Evolutionary conservation across 2,797 vertebrate genomes (phyloP).

Genomic region (Arremon brunneinucha): DNA sequence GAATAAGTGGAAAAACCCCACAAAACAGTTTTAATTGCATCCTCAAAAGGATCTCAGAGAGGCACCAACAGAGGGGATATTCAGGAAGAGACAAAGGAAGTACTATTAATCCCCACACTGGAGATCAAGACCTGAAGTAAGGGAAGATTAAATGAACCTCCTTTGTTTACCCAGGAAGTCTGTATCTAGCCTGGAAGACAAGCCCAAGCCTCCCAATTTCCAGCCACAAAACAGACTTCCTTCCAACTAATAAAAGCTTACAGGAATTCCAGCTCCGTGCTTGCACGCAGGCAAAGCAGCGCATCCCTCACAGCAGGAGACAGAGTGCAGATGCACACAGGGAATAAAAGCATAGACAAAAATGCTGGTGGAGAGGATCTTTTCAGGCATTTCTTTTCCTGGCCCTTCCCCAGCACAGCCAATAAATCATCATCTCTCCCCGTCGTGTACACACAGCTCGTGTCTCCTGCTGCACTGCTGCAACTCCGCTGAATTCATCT

Average conservation of each 20-base stretch:
- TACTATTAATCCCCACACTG: background rate
- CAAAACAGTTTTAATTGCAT: background rate
- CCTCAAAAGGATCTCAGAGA: background rate
- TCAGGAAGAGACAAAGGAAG: background rate
- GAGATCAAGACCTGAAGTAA: background rate
- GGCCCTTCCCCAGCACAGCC: background rate
- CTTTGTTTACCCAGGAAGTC: constrained; percentile 8
- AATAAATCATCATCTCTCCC: background rate
- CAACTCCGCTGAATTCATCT: background rate
- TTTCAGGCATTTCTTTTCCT: background rate
- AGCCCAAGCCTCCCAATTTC: background rate
- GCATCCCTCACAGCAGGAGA: background rate
- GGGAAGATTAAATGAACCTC: background rate
- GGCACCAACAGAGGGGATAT: background rate
- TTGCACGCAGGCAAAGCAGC: background rate
- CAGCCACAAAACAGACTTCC: background rate
- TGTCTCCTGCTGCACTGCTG: background rate
- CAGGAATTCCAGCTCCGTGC: background rate
- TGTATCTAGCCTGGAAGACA: background rate
- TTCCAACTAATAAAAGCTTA: constrained; percentile 14
- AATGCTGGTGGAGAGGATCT: background rate
- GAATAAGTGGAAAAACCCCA: background rate
- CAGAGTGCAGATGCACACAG: background rate
- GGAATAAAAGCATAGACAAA: background rate
- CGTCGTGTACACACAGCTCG: rapidly evolving